Percentiles rank a stretch among this genome's conserved stretches.
phyloP scores from a whole-genome alignment of 2,113 vertebrate genomes.

The Ammospiza nelsoni region DNA sequence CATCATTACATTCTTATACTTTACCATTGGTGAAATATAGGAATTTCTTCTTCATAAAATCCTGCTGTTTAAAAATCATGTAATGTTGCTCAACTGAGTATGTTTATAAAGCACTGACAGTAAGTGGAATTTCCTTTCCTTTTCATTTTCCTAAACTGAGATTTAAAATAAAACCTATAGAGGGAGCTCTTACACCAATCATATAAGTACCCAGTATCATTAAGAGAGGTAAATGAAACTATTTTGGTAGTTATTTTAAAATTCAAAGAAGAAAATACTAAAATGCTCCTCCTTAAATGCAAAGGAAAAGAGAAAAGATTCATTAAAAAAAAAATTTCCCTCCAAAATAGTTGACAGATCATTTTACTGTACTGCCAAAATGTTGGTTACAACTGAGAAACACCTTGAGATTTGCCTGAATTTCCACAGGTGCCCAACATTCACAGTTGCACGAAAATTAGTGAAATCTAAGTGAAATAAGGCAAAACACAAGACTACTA shows the following conservation, averaged over 20 bases:
- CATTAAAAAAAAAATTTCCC: not conserved
- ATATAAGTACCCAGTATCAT: fast-evolving
- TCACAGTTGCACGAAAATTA: not conserved
- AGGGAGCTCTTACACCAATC: slow-evolving; percentile 36
- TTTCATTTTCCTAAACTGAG: not conserved
- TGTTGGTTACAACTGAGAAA: not conserved
- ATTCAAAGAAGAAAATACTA: not conserved
- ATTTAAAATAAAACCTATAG: slow-evolving; percentile 8
- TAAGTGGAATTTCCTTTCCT: not conserved
- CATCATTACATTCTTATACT: not conserved
- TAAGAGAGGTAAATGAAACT: not conserved
- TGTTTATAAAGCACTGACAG: not conserved
- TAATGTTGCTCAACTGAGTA: not conserved
- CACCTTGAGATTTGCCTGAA: not conserved
- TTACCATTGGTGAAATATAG: not conserved
- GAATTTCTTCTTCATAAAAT: not conserved
- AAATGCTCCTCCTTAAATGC: not conserved
- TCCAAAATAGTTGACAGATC: not conserved
- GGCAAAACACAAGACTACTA: not conserved
- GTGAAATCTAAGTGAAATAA: not conserved
- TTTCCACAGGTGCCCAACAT: not conserved
- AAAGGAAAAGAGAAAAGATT: not conserved
- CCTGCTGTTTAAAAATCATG: not conserved
- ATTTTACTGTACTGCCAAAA: not conserved
- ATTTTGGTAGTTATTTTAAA: not conserved